Percentiles rank a stretch among this genome's conserved stretches.
phyloP scores from a whole-genome alignment of 2,888 invertebrate species.

The Alloscopus bannaensis region DNA sequence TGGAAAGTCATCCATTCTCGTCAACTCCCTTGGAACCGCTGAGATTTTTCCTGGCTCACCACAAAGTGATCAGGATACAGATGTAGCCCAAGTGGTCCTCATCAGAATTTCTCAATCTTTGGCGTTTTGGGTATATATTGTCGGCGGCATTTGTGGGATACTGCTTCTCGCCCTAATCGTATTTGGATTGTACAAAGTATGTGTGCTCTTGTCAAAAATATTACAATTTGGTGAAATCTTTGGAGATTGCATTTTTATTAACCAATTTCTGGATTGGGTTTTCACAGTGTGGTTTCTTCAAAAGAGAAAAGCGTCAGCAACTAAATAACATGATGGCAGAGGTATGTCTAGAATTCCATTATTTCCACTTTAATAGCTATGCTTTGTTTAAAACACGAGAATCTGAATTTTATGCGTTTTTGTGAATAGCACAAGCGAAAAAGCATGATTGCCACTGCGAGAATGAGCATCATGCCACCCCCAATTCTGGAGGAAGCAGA shows the following conservation, averaged over 20 bases:
- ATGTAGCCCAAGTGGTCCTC: conserved; percentile 26
- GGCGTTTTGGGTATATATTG: conserved; percentile 34
- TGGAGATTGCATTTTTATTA: not conserved
- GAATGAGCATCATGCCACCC: conserved; percentile 16
- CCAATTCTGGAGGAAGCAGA: not conserved
- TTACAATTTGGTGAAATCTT: too few species aligned
- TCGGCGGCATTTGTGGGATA: conserved; percentile 26
- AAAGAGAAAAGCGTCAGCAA: conserved; percentile 44
- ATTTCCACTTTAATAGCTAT: not conserved
- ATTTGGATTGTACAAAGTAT: conserved; percentile 38
- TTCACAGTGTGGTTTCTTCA: conserved; percentile 52
- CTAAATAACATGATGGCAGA: conserved; percentile 50
- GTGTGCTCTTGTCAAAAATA: not conserved
- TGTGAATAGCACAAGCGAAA: conserved; percentile 22
- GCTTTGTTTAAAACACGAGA: too few species aligned
- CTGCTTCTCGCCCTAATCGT: conserved; percentile 31
- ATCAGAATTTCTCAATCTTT: not conserved
- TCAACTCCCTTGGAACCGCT: conserved; percentile 30
- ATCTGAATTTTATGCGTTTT: not conserved
- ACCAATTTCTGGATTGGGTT: not conserved
- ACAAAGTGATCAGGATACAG: conserved; percentile 9
- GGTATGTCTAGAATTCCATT: not conserved
- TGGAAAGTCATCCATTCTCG: conserved; percentile 6
- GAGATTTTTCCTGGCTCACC: conserved; percentile 9
- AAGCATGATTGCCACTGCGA: conserved; percentile 36